Evolutionary conservation across 2,888 invertebrate species (phyloP).

Genomic region (Eupelmus urozonus): DNA sequence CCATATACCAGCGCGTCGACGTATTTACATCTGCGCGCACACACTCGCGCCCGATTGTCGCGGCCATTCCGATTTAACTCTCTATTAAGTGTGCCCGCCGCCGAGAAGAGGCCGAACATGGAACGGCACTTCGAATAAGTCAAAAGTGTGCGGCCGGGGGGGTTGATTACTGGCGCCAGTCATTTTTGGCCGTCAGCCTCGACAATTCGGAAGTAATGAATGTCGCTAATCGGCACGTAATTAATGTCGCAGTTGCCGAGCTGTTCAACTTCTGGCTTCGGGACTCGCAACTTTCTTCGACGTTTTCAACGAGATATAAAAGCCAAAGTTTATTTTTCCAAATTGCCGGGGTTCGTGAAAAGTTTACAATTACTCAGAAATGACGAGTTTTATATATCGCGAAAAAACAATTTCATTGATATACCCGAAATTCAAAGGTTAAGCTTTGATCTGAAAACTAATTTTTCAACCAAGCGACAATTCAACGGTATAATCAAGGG

Average conservation of each 20-base stretch:
- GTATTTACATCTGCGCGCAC: conserved; percentile 1
- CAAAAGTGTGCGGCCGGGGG: not conserved
- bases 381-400: too few species aligned
- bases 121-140: conserved; percentile 31
- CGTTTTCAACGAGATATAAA: too few species aligned
- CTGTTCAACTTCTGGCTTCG: too few species aligned
- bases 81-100: conserved; percentile 31
- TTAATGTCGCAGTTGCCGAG: too few species aligned
- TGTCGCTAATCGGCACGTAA: not conserved
- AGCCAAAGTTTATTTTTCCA: too few species aligned
- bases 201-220: not conserved
- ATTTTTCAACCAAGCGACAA: too few species aligned
- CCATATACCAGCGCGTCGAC: not conserved
- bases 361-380: too few species aligned
- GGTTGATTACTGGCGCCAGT: conserved; percentile 13
- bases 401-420: too few species aligned
- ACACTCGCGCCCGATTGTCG: not conserved
- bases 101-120: conserved; percentile 30
- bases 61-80: conserved; percentile 45
- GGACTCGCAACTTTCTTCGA: too few species aligned
- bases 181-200: not conserved
- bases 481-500: not conserved
- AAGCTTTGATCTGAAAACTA: too few species aligned
- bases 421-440: too few species aligned
- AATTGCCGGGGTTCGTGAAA: too few species aligned